These are phyloP conservation scores for Spisula subtruncata DNA, from an alignment of 2,888 invertebrate species.

Conservation along the genomic window DNA sequence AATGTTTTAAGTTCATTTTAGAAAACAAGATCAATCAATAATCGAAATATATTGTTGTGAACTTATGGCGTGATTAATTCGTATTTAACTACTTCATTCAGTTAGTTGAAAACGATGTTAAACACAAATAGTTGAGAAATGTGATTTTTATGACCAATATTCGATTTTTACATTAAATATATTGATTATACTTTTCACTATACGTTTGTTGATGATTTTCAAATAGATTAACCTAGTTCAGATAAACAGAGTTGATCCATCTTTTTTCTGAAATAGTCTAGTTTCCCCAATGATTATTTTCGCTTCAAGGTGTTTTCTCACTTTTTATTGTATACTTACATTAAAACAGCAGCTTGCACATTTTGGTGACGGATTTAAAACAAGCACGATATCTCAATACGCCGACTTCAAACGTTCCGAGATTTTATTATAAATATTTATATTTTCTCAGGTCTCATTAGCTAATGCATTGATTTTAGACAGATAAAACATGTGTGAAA, in stretches of 20 bases:
- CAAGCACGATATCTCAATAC: constrained; percentile 4
- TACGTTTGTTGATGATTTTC: background rate
- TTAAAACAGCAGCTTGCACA: background rate
- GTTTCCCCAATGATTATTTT: background rate
- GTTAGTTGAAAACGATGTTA: background rate
- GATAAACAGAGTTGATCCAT: background rate
- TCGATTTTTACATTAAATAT: constrained; percentile 20
- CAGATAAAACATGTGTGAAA: constrained; percentile 15
- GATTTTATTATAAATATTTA: constrained; percentile 34
- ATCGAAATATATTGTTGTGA: background rate
- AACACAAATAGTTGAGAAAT: background rate
- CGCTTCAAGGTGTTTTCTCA: background rate
- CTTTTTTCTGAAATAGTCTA: background rate
- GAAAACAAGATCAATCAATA: background rate
- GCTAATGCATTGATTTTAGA: constrained; percentile 21
- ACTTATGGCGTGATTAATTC: background rate
- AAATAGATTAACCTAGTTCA: background rate
- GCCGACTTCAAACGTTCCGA: constrained; percentile 17
- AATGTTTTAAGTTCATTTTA: constrained; percentile 16
- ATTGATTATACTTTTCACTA: background rate
- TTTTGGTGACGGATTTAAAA: constrained; percentile 26
- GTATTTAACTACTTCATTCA: background rate
- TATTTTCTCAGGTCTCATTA: constrained; percentile 34
- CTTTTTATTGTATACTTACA: background rate
- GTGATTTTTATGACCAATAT: constrained; percentile 17